Percentiles rank a stretch among this genome's conserved stretches.
Evolutionary conservation across 2,888 invertebrate genomes (phyloP).

Genomic region (Drosophila parthenogenetica): DNA sequence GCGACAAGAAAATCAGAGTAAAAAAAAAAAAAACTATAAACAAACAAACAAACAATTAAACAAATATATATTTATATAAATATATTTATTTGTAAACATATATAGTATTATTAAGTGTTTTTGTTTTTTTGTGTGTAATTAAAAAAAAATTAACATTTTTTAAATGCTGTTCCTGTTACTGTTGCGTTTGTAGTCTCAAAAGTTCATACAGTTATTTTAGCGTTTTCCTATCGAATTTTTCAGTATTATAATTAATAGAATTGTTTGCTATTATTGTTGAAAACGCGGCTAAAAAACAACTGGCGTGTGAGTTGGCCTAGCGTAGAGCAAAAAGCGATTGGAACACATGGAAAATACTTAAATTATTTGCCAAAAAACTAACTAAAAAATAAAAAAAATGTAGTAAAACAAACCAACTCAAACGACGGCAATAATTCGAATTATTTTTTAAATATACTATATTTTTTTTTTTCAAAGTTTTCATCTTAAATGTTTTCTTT

Average conservation of each 20-base stretch:
- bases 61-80: constrained; percentile 8
- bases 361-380: constrained; percentile 13
- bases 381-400: background rate
- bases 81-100: background rate
- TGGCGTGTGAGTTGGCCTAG: constrained; percentile 23
- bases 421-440: constrained; percentile 20
- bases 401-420: constrained; percentile 8
- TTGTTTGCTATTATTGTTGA: background rate
- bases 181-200: constrained; percentile 81
- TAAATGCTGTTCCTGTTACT: constrained; percentile 80
- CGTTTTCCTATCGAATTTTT: constrained; percentile 16
- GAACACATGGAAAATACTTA: constrained; percentile 42
- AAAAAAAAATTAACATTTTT: constrained; percentile 67
- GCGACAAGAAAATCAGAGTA: constrained; percentile 1
- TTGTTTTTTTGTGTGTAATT: background rate
- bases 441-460: constrained; percentile 1
- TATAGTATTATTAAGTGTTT: constrained; percentile 17
- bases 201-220: constrained; percentile 59
- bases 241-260: constrained; percentile 16
- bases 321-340: constrained; percentile 21
- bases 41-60: constrained; percentile 33
- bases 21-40: constrained; percentile 1
- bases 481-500: background rate
- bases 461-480: constrained; percentile 14
- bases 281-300: constrained; percentile 26